Percentiles rank a stretch among this genome's conserved stretches.
Evolutionary conservation across 2,888 invertebrate genomes (phyloP).

Genomic region (Camponotus fellah): DNA sequence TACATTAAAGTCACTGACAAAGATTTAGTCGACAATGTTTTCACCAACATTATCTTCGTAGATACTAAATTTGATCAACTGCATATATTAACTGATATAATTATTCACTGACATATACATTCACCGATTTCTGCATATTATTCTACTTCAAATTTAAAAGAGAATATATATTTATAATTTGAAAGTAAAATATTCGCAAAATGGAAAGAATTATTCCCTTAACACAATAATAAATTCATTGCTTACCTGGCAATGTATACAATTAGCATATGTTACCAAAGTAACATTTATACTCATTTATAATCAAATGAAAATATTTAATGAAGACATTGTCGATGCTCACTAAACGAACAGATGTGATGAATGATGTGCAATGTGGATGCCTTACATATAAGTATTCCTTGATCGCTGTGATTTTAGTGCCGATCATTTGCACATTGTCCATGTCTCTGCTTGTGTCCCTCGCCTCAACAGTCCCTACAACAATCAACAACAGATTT

Average conservation of each 20-base stretch:
- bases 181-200: neutral
- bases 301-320: neutral
- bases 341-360: slow-evolving; percentile 43
- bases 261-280: neutral
- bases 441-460: slow-evolving; percentile 85
- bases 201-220: neutral
- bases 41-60: neutral
- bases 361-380: slow-evolving; percentile 72
- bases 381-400: slow-evolving; percentile 86
- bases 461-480: slow-evolving; percentile 85
- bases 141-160: neutral
- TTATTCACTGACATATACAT: neutral
- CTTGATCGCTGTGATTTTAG: slow-evolving; percentile 86
- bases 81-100: neutral
- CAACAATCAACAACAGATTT: slow-evolving; percentile 83
- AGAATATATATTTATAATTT: neutral
- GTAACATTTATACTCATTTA: neutral
- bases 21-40: slow-evolving; percentile 13
- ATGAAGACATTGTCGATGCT: slow-evolving; percentile 32
- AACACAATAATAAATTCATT: neutral
- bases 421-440: slow-evolving; percentile 86
- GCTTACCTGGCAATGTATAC: neutral
- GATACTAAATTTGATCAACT: neutral
- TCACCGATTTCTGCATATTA: neutral
- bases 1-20: slow-evolving; percentile 17